Evolutionary conservation across 2,113 vertebrate genomes (phyloP).

Genomic region (Sinosuthora webbiana): DNA sequence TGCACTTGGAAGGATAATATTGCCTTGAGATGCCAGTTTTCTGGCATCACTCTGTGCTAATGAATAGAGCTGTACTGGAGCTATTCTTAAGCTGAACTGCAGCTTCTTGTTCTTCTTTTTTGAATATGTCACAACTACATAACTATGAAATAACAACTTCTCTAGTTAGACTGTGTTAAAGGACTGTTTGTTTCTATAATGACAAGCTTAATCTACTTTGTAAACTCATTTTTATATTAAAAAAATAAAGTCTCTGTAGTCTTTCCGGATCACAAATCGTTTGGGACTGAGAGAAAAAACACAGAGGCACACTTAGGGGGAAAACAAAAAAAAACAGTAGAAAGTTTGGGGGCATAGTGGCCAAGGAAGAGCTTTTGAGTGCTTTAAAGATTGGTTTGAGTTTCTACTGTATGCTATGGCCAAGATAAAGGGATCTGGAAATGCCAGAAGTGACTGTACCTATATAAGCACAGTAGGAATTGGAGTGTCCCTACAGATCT

Average conservation of each 20-base stretch:
- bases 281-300: background rate
- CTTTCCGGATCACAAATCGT: background rate
- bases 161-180: background rate
- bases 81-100: conserved; percentile 14
- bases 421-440: background rate
- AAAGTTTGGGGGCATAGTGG: background rate
- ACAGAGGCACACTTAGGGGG: background rate
- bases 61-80: conserved; percentile 13
- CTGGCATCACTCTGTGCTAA: background rate
- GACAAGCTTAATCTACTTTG: background rate
- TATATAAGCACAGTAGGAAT: background rate
- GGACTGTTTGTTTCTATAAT: background rate
- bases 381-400: background rate
- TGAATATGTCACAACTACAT: conserved; percentile 14
- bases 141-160: conserved; percentile 7
- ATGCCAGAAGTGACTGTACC: background rate
- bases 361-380: background rate
- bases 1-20: background rate
- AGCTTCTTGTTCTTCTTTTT: conserved; percentile 34
- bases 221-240: background rate
- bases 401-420: background rate
- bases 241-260: background rate
- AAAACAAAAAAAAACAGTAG: background rate
- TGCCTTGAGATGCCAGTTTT: background rate
- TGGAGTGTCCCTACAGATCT: background rate